Conservation (phyloP, 2,797 vertebrate genomes). For the Phataginus tetradactyla region DNA sequence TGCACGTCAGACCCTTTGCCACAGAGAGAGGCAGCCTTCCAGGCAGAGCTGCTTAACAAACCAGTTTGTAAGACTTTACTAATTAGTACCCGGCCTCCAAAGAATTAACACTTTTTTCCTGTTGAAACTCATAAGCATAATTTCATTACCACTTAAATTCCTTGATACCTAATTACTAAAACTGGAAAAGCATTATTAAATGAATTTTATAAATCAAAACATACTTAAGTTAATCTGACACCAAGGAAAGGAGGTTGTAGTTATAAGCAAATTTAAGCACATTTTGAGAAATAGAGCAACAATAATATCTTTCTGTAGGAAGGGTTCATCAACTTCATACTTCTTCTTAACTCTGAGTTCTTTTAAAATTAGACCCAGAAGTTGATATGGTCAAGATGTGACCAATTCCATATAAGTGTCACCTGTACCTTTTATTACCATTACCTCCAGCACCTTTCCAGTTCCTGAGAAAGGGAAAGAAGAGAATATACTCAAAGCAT, state of each 20-base stretch:
- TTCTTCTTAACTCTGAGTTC: conserved; percentile 11
- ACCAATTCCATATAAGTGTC: neutral
- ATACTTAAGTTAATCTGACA: conserved; percentile 1
- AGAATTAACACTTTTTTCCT: neutral
- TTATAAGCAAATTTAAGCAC: neutral
- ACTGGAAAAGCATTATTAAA: conserved; percentile 7
- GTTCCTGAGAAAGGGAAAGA: neutral
- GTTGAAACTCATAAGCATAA: conserved; percentile 14
- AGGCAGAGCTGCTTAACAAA: neutral
- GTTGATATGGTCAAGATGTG: neutral
- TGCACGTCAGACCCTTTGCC: neutral
- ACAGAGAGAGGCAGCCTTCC: neutral
- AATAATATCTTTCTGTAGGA: neutral
- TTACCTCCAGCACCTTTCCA: neutral
- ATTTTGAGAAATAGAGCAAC: conserved; percentile 27
- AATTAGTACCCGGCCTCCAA: neutral
- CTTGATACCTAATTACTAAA: conserved; percentile 32
- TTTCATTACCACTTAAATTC: conserved; percentile 25
- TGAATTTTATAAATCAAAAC: conserved; percentile 30
- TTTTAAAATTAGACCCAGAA: neutral
- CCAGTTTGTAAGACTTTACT: neutral
- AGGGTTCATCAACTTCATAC: neutral
- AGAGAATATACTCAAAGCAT: neutral
- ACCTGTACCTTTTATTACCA: neutral
- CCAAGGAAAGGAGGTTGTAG: neutral